phyloP scores from a whole-genome alignment of 2,113 vertebrate species.

The Cepphus grylle region DNA sequence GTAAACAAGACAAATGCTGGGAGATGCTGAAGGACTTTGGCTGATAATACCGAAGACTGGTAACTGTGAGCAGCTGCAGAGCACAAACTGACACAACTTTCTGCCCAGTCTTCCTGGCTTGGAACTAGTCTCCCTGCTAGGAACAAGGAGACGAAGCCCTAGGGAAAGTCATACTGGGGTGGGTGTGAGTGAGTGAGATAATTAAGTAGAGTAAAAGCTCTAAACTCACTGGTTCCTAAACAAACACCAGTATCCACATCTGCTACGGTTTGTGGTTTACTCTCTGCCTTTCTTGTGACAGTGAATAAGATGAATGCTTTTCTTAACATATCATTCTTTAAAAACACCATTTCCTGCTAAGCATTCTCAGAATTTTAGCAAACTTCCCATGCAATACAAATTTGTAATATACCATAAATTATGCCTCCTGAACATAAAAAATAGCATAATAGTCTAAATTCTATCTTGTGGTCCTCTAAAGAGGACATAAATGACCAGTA shows the following conservation, averaged over 20 bases:
- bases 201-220: not conserved
- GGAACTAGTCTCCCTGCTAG: not conserved
- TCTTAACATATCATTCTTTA: not conserved
- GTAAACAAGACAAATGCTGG: not conserved
- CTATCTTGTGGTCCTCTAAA: not conserved
- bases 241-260: not conserved
- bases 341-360: not conserved
- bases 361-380: not conserved
- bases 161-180: not conserved
- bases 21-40: not conserved
- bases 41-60: not conserved
- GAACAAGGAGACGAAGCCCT: not conserved
- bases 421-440: not conserved
- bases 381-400: not conserved
- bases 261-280: not conserved
- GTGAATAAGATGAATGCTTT: not conserved
- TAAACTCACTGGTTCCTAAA: not conserved
- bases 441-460: not conserved
- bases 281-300: not conserved
- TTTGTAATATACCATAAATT: not conserved
- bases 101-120: not conserved
- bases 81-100: not conserved
- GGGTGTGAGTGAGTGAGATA: accelerated
- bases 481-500: not conserved
- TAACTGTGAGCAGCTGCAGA: not conserved